Base-by-base conservation (phyloP, 1,140 invertebrate species). In the Leptonema lineaticorne region DNA sequence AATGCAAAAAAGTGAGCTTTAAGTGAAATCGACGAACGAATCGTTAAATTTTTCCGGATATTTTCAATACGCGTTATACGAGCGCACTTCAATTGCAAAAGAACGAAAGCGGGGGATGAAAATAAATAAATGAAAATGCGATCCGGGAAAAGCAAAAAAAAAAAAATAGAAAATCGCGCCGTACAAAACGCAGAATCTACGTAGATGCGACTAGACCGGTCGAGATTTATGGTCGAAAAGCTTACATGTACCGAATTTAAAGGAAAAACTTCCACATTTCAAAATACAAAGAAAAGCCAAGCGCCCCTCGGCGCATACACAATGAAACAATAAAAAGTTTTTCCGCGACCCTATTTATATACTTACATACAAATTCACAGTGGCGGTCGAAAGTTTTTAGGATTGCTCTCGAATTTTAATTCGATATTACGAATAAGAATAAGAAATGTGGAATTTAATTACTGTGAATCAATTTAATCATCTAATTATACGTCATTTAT, bases 191-290 rank as follows among this genome's bases (percentile, higher is more conserved):
- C 41, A 7, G 41, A 46, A 9, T 24, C 14, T 59, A 20, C 28
- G 28, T 37, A 59, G 57, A 59, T 59, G 20, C 20, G 50, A 53
- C 50, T 24, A 53, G 50, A 53, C 50, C 14, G 20, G 50, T 18
- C 50, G 50, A 53, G 50, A 53, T 53, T 53, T 53, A 53, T 53
- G 50, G 50, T 24, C 50, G 18, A 22, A 53, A 53, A 53, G 50
- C 50, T 53, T 24, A 24, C 50, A 53, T 53, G 50, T 53, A 53
- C 22, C 50, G 50, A 53, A 53, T 53, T 53, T 26, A 53, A 53
- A 53, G 27, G 50, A 53, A 53, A 53, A 53, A 53, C 50, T 53
- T 53, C 20, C 50, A 53, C 50, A 24, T 53, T 53, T 53, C 22
- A 53, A 53, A 53, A 53, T 53, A 53, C 50, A 53, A 53, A 53